Base-by-base conservation (phyloP, 2,113 vertebrate genomes). In the Pachyramphus minor region DNA sequence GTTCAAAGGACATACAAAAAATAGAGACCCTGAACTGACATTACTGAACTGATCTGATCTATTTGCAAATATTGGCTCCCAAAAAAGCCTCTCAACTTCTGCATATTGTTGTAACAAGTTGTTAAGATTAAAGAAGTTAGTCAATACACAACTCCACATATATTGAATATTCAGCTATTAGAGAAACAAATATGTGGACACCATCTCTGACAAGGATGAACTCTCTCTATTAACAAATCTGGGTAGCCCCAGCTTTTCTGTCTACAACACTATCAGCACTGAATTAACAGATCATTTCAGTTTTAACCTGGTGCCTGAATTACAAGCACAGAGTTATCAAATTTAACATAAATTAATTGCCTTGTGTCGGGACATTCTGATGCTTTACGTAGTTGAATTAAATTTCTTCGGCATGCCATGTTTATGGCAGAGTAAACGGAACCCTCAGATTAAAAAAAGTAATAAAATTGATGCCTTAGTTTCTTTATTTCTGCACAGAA, bases 401-500 rank as follows among this genome's bases (percentile, higher is more conserved):
- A 55, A 5, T 39, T 79, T 74, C 30, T 58, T 37, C 78, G 74
- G 55, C 67, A 80, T 55, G 94, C 85, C 92, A 95, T 97, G 58
- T 76, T 96, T 92, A 86, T 52, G n/a, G 71, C 42, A 96, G 55
- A 96, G 33, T 53, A 75, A 96, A 84, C 27, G 95, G 84, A 96
- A 93, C 35, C 20, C 79, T 75, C 42, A 72, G 69, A 84, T 45
- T 31, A 41, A 83, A 47, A 85, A 72, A 68, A 28, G 71, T 30
- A 1, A 55, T 22, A 20, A 37, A 59, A 42, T 50, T 53, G 27
- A 86, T 56, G 49, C 42, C n/a, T 96, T 94, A 91, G 93, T 97
- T 97, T 95, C 86, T 95, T 95, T 95, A 91, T 93, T 92, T 87
- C 89, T 97, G 97, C 97, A 98, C 95, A 98, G 93, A 98, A 98